phyloP scores from a whole-genome alignment of 2,113 vertebrate species.

The Pseudorectes ferrugineus region DNA sequence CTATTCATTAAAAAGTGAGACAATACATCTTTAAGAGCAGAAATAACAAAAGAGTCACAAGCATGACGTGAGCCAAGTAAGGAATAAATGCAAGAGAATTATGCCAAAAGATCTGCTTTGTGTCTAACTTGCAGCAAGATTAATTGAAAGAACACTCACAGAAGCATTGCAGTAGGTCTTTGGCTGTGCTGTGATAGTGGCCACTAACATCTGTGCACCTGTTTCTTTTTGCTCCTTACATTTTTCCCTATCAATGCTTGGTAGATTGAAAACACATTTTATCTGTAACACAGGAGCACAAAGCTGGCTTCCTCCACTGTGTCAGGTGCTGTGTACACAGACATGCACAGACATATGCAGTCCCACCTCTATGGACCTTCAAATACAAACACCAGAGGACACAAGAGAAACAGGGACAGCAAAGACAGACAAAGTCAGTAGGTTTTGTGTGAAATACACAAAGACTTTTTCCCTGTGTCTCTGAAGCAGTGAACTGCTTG shows the following conservation, averaged over 20 bases:
- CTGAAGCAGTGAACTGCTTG: background rate
- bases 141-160: background rate
- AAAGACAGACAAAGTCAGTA: background rate
- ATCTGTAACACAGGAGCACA: background rate
- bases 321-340: background rate
- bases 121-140: background rate
- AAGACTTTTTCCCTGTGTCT: background rate
- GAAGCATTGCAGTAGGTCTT: background rate
- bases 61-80: background rate
- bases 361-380: background rate
- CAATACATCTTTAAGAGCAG: background rate
- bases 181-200: background rate
- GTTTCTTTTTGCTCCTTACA: background rate
- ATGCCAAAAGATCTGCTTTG: background rate
- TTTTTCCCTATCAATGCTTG: background rate
- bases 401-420: background rate
- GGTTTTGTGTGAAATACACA: background rate
- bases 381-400: background rate
- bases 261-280: background rate
- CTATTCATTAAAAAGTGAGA: background rate
- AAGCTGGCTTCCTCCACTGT: background rate
- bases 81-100: background rate
- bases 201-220: rapidly evolving
- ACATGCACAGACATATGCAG: background rate
- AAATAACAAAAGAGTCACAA: background rate